Base-by-base conservation (phyloP, 2,888 invertebrate genomes). In the Lacanobia wlatinum region DNA sequence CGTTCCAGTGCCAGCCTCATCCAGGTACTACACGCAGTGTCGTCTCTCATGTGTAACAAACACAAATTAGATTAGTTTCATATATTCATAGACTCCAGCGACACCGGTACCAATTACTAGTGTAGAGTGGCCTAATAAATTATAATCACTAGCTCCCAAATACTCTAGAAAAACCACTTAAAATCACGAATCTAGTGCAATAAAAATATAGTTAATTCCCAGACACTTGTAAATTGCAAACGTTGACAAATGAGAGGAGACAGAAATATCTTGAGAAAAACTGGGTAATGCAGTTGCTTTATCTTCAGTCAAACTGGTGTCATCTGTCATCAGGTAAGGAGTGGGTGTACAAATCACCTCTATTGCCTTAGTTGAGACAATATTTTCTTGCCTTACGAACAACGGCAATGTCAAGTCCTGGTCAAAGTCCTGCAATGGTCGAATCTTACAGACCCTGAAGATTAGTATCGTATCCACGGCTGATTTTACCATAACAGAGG, bases 201-300 rank as follows among this genome's bases (percentile, higher is more conserved):
- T 77, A 70, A 77, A 82, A 70, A 68, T 52, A 80, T 48, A 28
- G 40, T 58, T 61, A 61, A 52, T 63, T 70, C 50, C 34, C 40
- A 62, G 59, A 64, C 63, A 71, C 23, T 55, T 21, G 28, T 52
- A 69, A 80, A 84, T 65, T 70, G 70, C 77, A 84, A 60, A n/a
- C 59, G 68, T 73, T 73, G 84, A 82, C 70, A 77, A 82, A 82
- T 82, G 65, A 43, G 48, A 34, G 9, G 28, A 61, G 59, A 84
- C 65, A 2, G 40, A 83, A 68, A 73, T 70, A 65, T 66, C 43
- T 60, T 14, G 14, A 66, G 55, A 76, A 70, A 73, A 73, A 34
- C 59, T 58, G 21, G 46, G 60, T 34, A 40, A 56, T 81, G 66
- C 81, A 84, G 60, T 69, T 67, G 69, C 59, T 68, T 61, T 66